Percentiles rank a stretch among this genome's conserved stretches.
These are phyloP conservation scores for Jaculus jaculus DNA, from an alignment of 2,113 vertebrate genomes.

Conservation along the genomic window DNA sequence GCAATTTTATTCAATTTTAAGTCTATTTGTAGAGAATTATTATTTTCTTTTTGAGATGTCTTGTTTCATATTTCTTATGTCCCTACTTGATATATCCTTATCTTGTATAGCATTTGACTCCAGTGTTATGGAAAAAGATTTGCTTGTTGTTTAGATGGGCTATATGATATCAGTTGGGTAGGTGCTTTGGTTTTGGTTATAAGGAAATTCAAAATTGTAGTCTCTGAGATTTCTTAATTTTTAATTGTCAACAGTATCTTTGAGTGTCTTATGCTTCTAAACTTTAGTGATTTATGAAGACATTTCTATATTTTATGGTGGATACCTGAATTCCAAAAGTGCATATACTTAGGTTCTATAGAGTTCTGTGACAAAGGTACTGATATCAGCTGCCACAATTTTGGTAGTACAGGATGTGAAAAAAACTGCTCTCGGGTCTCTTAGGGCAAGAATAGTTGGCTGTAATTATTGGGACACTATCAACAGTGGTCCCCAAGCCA, in stretches of 20 bases:
- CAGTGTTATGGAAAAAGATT: not conserved
- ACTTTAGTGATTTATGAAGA: not conserved
- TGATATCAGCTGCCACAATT: not conserved
- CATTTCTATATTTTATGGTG: not conserved
- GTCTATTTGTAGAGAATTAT: not conserved
- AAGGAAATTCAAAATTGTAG: not conserved
- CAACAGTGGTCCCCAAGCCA: not conserved
- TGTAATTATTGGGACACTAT: not conserved
- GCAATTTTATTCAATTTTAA: not conserved
- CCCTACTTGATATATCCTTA: not conserved
- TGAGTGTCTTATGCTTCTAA: not conserved
- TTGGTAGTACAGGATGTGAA: not conserved
- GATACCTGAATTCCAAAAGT: not conserved
- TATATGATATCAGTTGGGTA: not conserved
- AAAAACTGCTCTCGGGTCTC: not conserved
- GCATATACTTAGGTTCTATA: not conserved
- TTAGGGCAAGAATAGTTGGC: not conserved
- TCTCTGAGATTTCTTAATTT: not conserved
- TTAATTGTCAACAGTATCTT: not conserved
- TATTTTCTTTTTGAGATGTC: not conserved
- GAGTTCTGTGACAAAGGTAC: not conserved
- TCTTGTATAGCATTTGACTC: not conserved
- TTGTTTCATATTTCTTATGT: not conserved
- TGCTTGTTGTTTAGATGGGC: not conserved
- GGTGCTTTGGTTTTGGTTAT: not conserved